These are phyloP conservation scores for Phylloscopus trochilus DNA, from an alignment of 2,113 vertebrate species.

Conservation along the genomic window DNA sequence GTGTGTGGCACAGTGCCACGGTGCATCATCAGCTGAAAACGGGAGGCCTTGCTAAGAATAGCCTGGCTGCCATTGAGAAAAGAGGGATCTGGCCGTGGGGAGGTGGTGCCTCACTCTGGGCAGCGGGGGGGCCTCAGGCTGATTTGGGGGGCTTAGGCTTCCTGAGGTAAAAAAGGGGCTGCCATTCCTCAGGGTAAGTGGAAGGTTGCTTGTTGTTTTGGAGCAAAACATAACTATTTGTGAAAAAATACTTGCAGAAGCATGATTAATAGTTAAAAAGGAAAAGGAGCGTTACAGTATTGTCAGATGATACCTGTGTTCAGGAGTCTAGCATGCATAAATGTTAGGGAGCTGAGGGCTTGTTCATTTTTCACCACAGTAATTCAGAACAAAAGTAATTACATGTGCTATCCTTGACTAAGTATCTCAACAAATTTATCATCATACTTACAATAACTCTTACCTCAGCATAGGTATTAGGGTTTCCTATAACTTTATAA, in stretches of 20 bases:
- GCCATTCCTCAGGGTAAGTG: not conserved
- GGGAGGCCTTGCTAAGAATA: not conserved
- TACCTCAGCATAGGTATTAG: not conserved
- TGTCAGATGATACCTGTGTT: not conserved
- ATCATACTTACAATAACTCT: not conserved
- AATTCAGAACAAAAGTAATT: not conserved
- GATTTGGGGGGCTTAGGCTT: not conserved
- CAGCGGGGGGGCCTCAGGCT: not conserved
- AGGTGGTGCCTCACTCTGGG: not conserved
- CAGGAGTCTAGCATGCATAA: not conserved
- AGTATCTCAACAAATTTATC: not conserved
- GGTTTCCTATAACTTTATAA: not conserved
- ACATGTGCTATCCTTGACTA: not conserved
- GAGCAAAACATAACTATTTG: not conserved
- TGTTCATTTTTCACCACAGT: not conserved
- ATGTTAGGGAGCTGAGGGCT: not conserved
- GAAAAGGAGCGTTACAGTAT: not conserved
- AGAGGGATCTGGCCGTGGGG: rapidly evolving
- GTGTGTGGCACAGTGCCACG: not conserved
- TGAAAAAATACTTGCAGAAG: not conserved
- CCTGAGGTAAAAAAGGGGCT: not conserved
- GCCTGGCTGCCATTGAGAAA: not conserved
- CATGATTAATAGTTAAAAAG: not conserved
- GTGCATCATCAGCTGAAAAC: not conserved
- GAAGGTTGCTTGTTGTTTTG: not conserved